Percentiles rank a stretch among this genome's conserved stretches.
These are phyloP conservation scores for Iselma pallidipennis DNA, from an alignment of 2,888 invertebrate species.

Conservation along the genomic window DNA sequence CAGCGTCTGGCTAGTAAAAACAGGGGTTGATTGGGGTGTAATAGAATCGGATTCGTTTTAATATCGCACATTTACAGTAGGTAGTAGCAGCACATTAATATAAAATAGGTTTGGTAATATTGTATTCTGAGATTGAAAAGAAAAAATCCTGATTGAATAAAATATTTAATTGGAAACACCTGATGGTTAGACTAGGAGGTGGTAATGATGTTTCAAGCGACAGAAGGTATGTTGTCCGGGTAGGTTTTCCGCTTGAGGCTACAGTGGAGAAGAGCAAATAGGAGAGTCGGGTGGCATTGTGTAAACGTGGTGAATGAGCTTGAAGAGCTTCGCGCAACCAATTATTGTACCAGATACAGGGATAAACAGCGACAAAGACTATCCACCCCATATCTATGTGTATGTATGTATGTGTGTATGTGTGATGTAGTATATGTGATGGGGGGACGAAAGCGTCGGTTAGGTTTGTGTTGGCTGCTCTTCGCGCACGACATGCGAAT, in stretches of 20 bases:
- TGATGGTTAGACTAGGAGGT: too few species aligned
- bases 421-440: too few species aligned
- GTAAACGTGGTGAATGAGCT: conserved; percentile 46
- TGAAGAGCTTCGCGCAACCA: conserved; percentile 51
- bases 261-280: conserved; percentile 7
- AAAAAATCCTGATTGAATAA: background rate
- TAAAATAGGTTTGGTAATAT: too few species aligned
- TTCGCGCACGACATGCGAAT: conserved; percentile 49
- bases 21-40: conserved; percentile 14
- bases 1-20: too few species aligned
- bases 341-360: conserved; percentile 52
- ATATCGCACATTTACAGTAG: conserved; percentile 10
- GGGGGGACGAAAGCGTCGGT: conserved; percentile 27
- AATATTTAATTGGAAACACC: background rate
- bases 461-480: conserved; percentile 24
- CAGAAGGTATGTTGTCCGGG: background rate
- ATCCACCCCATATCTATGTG: conserved; percentile 23
- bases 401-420: background rate
- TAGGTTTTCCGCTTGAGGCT: background rate
- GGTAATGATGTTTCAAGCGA: too few species aligned
- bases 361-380: conserved; percentile 51
- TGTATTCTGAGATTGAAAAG: background rate
- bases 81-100: too few species aligned
- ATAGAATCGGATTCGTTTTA: conserved; percentile 12
- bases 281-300: conserved; percentile 20